Percentiles rank a stretch among this genome's conserved stretches.
These are phyloP conservation scores for Poecilobothrus nobilitatus DNA, from an alignment of 2,888 invertebrate species.

Conservation along the genomic window DNA sequence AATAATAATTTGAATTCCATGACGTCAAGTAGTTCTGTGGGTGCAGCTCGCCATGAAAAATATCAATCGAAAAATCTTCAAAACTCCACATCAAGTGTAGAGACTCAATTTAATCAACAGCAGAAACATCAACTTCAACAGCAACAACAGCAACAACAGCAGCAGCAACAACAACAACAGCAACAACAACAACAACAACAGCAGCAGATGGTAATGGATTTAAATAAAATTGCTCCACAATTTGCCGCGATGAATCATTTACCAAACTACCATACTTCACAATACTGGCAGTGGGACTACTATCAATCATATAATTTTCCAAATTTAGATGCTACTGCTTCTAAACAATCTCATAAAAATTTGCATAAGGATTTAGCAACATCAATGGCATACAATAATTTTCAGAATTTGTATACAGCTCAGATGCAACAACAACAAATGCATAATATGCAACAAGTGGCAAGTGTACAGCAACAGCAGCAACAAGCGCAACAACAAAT, in stretches of 20 bases:
- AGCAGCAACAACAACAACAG: constrained; percentile 17
- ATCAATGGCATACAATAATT: constrained; percentile 41
- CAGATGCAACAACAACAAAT: constrained; percentile 38
- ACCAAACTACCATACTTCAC: constrained; percentile 56
- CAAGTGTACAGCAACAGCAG: constrained; percentile 22
- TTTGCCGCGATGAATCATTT: constrained; percentile 54
- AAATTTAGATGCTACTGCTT: constrained; percentile 48
- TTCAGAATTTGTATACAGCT: constrained; percentile 41
- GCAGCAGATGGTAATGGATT: constrained; percentile 37
- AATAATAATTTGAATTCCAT: neutral
- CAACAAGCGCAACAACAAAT: constrained; percentile 26
- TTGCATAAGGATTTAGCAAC: constrained; percentile 46
- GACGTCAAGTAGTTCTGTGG: neutral
- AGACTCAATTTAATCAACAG: neutral
- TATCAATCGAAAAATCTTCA: constrained; percentile 18
- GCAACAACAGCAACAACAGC: constrained; percentile 8
- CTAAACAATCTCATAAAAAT: constrained; percentile 49
- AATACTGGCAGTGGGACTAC: constrained; percentile 59
- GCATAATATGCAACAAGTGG: constrained; percentile 36
- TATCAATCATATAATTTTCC: constrained; percentile 52
- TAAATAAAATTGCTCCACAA: constrained; percentile 53
- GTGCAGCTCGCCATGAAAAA: constrained; percentile 19
- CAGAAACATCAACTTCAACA: constrained; percentile 9
- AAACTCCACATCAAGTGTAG: constrained; percentile 7
- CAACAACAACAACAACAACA: constrained; percentile 25